Evolutionary conservation across 1,140 invertebrate species (phyloP), one percentile per base, ranked within the genome.

Genomic region (Stratiolaelaps scimitus): DNA sequence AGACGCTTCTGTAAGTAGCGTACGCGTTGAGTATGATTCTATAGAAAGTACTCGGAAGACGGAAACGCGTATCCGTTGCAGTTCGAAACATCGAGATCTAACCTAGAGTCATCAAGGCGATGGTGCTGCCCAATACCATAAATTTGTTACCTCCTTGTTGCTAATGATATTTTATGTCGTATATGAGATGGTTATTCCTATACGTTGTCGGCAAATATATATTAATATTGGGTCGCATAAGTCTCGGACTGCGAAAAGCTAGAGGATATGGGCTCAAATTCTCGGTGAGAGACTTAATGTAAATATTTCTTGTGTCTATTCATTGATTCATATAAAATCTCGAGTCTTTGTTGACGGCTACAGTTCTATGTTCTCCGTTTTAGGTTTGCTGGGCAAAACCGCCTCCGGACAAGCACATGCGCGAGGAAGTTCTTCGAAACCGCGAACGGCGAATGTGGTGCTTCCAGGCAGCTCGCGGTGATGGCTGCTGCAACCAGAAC

Each of bases 331-430:
- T 4, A 28, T 23, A 7, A 4, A 19, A 48, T 28, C 47, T 19
- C 4, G 19, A 28, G 47, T 4, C 15, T 19, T 6, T 48, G 20
- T 48, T 48, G 19, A 48, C 19, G 13, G 44, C 44, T 13, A 45
- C 44, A n/a, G 28, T 7, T 28, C 28, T 48, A 19, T 6, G 4
- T 26, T 26, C 15, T 5, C 34, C 2, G 1, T 2, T 60, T 60
- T 26, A 60, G 53, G 53, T 60, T 15, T 29, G 53, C 23, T 60
- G 53, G 53, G 53, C 53, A 26, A 60, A 60, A 26, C 53, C 53
- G 20, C 53, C 53, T 1, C 26, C 34, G 15, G 34, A 60, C 53
- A 60, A 60, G 10, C 26, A 34, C 15, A 60, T 60, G 53, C 53
- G 53, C 53, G 53, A 60, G 23, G 53, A 60, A 60, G 34, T 60